Evolutionary conservation across 2,888 invertebrate genomes (phyloP).

Genomic region (Drosophila neutralis): DNA sequence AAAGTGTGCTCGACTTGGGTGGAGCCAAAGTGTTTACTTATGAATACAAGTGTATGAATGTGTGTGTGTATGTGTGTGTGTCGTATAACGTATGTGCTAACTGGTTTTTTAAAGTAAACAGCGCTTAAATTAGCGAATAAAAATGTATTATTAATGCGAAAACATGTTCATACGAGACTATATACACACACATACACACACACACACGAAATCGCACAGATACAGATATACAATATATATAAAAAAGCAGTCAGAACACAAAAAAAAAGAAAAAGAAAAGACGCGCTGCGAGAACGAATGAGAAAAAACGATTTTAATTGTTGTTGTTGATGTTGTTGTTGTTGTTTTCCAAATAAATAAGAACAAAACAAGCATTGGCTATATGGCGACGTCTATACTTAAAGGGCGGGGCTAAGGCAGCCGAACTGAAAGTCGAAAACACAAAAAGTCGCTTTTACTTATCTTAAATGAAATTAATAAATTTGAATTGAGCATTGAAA

Average conservation of each 20-base stretch:
- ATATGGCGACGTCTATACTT: constrained; percentile 61
- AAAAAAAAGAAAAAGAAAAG: constrained; percentile 35
- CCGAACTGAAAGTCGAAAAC: constrained; percentile 27
- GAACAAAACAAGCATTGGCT: constrained; percentile 36
- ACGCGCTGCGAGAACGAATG: constrained; percentile 40
- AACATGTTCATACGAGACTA: constrained; percentile 74
- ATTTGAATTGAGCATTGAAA: constrained; percentile 64
- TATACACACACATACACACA: constrained; percentile 16
- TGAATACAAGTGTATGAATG: constrained; percentile 13
- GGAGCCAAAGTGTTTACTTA: constrained; percentile 46
- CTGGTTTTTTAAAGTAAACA: constrained; percentile 76
- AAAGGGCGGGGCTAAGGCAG: constrained; percentile 71
- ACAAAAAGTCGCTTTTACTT: constrained; percentile 59
- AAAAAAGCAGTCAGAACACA: not conserved
- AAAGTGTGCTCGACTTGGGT: constrained; percentile 48
- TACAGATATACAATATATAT: constrained; percentile 5
- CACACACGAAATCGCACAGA: constrained; percentile 9
- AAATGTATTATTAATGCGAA: constrained; percentile 82
- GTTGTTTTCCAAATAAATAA: constrained; percentile 50
- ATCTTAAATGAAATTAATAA: constrained; percentile 78
- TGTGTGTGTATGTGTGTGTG: constrained; percentile 20
- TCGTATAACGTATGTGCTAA: constrained; percentile 60
- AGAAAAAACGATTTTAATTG: constrained; percentile 49
- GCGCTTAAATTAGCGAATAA: constrained; percentile 81
- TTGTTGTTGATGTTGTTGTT: constrained; percentile 42